Conservation (phyloP, 2,113 vertebrate genomes). For the Phycodurus eques region DNA sequence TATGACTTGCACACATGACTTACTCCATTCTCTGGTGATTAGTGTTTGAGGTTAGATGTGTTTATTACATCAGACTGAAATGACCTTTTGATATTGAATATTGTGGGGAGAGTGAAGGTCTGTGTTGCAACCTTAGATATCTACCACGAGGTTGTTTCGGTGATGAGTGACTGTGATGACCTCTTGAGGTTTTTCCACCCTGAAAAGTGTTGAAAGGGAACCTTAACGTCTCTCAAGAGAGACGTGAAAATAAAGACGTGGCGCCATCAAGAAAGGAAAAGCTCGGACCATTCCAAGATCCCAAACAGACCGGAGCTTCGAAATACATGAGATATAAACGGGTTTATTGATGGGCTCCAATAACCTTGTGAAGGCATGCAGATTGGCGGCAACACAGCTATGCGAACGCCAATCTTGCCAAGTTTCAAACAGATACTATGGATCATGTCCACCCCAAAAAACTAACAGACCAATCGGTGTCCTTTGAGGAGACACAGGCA, state of each 20-base stretch:
- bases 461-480: background rate
- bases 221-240: slow-evolving; percentile 1
- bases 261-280: background rate
- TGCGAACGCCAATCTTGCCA: background rate
- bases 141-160: slow-evolving; percentile 9
- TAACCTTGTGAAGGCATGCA: background rate
- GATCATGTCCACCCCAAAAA: background rate
- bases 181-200: slow-evolving; percentile 8
- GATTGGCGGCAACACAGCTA: background rate
- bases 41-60: slow-evolving; percentile 2
- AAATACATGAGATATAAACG: slow-evolving; percentile 1
- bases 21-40: background rate
- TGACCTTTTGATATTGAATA: slow-evolving; percentile 32
- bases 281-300: background rate
- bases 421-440: background rate
- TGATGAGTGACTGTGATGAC: slow-evolving; percentile 12
- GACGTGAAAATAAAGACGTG: slow-evolving; percentile 4
- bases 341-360: background rate
- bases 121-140: slow-evolving; percentile 15
- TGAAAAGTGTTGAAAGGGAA: background rate
- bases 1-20: background rate
- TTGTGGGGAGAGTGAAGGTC: background rate
- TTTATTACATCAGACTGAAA: slow-evolving; percentile 40
- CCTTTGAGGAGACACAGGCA: background rate
- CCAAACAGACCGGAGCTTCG: background rate